Evolutionary conservation across 2,888 invertebrate species (phyloP).

Genomic region (Drosophila lacicola): DNA sequence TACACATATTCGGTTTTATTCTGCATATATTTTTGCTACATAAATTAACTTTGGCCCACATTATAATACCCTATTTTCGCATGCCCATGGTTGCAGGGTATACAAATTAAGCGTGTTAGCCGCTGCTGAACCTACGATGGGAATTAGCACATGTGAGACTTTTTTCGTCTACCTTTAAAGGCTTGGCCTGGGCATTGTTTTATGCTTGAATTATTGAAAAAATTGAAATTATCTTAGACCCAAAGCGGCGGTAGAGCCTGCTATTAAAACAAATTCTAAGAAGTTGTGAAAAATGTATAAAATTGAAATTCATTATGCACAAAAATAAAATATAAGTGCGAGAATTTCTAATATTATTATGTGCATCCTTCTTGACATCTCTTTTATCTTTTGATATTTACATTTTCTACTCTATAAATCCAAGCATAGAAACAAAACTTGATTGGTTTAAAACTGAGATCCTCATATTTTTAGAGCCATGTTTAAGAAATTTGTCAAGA

Average conservation of each 20-base stretch:
- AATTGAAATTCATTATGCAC: no score
- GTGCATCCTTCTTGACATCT: no score
- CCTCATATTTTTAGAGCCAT: no score
- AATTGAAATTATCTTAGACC: slow-evolving; percentile 16
- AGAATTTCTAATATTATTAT: no score
- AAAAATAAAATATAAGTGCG: no score
- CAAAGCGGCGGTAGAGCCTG: background rate
- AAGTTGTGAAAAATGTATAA: background rate
- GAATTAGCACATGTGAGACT: slow-evolving; percentile 51
- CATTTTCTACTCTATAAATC: no score
- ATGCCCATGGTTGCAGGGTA: slow-evolving; percentile 7
- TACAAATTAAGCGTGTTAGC: slow-evolving; percentile 19
- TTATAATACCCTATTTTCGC: background rate
- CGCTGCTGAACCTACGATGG: slow-evolving; percentile 40
- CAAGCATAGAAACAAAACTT: no score
- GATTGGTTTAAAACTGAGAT: no score
- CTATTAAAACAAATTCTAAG: background rate
- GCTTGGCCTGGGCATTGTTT: slow-evolving; percentile 10
- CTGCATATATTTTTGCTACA: no score
- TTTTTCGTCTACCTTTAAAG: background rate
- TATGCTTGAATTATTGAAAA: slow-evolving; percentile 32
- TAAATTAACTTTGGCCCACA: background rate
- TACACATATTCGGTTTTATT: no score
- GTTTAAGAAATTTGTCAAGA: no score
- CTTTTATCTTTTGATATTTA: background rate